A percentile compares a stretch with the other conserved stretches of the same genome.
Conservation (phyloP, 2,113 vertebrate species). For the Platycercus adscitus region DNA sequence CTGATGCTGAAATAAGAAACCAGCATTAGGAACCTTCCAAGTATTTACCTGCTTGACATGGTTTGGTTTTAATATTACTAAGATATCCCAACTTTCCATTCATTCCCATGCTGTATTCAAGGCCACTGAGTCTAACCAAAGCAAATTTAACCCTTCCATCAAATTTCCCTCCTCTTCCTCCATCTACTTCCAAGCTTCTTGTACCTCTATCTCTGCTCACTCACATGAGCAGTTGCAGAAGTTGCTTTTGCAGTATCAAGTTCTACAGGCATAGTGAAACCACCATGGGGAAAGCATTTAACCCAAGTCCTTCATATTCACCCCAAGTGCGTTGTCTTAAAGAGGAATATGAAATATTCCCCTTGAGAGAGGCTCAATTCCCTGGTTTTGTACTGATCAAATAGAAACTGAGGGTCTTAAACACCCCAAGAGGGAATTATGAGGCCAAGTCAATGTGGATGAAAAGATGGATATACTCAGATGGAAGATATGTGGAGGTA, state of each 20-base stretch:
- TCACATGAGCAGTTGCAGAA: neutral
- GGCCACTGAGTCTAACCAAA: neutral
- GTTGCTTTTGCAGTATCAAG: accelerated
- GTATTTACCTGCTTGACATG: neutral
- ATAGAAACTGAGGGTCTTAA: neutral
- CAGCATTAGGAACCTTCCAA: neutral
- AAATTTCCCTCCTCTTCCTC: neutral
- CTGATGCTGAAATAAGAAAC: neutral
- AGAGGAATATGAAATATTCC: neutral
- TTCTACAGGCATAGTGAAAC: neutral
- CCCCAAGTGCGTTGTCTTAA: neutral
- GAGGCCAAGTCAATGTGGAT: neutral
- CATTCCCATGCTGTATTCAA: neutral
- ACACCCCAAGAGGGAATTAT: neutral
- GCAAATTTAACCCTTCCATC: neutral
- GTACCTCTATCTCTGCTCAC: neutral
- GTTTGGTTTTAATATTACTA: neutral
- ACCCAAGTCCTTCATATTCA: neutral
- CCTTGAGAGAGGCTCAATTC: neutral
- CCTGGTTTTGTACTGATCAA: neutral
- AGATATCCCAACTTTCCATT: neutral
- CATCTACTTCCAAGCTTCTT: neutral
- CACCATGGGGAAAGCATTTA: neutral
- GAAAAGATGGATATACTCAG: neutral
- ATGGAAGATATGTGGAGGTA: neutral